Percentiles rank a stretch among this genome's conserved stretches.
Evolutionary conservation across 1,140 invertebrate genomes (phyloP).

Genomic region (Phymastichus coffea): DNA sequence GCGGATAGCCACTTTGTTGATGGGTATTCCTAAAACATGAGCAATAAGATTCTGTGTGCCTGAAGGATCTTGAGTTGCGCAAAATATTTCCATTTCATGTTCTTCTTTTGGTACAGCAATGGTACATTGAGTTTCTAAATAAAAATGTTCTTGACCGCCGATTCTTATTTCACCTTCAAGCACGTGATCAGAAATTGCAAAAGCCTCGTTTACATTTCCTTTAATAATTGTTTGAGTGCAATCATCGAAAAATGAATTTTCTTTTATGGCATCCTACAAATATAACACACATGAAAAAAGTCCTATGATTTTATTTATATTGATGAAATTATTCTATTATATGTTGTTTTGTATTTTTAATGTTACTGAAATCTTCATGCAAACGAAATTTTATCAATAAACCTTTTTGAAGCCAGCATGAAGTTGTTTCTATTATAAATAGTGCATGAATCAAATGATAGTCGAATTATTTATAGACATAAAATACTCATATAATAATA

Average conservation of each 20-base stretch:
- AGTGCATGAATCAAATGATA: no score
- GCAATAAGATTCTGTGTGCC: slow-evolving; percentile 73
- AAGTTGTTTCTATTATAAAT: no score
- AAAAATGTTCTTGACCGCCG: slow-evolving; percentile 95
- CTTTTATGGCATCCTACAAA: slow-evolving; percentile 68
- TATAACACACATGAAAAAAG: slow-evolving; percentile 4
- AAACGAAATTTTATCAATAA: no score
- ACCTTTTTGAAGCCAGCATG: no score
- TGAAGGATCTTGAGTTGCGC: slow-evolving; percentile 77
- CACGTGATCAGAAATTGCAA: slow-evolving; percentile 63
- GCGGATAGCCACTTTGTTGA: slow-evolving; percentile 72
- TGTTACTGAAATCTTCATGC: no score
- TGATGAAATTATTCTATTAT: neutral
- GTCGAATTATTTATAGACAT: no score
- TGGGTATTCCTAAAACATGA: slow-evolving; percentile 69
- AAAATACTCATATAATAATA: no score
- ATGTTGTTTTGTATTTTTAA: no score
- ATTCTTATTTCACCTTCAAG: slow-evolving; percentile 74
- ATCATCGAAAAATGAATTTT: slow-evolving; percentile 66
- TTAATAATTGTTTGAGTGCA: slow-evolving; percentile 57
- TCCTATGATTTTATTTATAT: slow-evolving; percentile 3
- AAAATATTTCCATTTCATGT: slow-evolving; percentile 82
- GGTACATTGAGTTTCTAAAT: slow-evolving; percentile 81
- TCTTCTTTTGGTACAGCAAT: slow-evolving; percentile 76
- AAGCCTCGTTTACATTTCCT: slow-evolving; percentile 68